Base-by-base conservation (phyloP, 2,797 vertebrate genomes). In the Valencia hispanica region DNA sequence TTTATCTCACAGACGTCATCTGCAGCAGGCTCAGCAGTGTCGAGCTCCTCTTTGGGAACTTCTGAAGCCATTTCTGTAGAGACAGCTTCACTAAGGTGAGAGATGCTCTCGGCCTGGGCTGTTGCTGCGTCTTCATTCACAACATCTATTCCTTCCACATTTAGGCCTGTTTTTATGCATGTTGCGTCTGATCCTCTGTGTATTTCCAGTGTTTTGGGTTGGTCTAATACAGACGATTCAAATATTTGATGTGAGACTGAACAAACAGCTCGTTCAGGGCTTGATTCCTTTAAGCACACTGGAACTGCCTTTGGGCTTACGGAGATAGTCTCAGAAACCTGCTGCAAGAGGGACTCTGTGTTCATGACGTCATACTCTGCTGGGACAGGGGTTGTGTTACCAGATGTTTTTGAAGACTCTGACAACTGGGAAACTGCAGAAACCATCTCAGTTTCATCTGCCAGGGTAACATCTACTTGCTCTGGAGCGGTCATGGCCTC, bases 371-470 rank as follows among this genome's bases (percentile, higher is more conserved):
- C 36, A 18, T 89, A 89, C 34, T 95, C 93, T 71, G 93, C 94
- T 20, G 90, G 95, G 5, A 98, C 95, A 0, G 96, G 97, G 50
- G 97, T 99, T 10, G 94, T 91, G 81, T 96, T 94, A 70, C 97
- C 97, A 0, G 98, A 97, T 86, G 97, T 97, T 50, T 92, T 92
- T 51, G 96, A 94, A 1, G 97, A 98, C 73, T 97, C 96, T 7
- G 94, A 93, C 72, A 98, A 79, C 89, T 97, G 96, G 53, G 97
- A 99, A 70, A 97, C 95, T 3, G 97, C 97, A n/a, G 98, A 98
- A 82, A 99, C 91, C 98, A 98, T 98, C 88, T 98, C 97, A 2
- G 97, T 95, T 77, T 98, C 97, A 83, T 99, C 97, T 0, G 94
- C 94, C 51, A 82, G 85, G 0, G 96, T 96, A 65, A 93, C 68